A percentile compares a stretch with the other conserved stretches of the same genome.
phyloP scores from a whole-genome alignment of 2,888 invertebrate species.

The Ariolimax columbianus region DNA sequence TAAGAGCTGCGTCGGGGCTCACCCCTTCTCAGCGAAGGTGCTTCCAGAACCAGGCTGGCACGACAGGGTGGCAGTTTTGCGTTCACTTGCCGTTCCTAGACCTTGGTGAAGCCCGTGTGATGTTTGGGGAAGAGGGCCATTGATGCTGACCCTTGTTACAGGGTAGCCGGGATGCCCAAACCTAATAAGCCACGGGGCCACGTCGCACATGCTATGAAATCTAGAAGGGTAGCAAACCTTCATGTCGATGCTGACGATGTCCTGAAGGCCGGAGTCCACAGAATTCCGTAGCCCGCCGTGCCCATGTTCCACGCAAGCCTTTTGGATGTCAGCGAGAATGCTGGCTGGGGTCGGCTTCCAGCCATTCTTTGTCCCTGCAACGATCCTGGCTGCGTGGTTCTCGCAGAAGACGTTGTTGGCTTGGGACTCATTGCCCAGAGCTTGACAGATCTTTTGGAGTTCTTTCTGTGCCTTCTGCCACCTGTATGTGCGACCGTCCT shows the following conservation, averaged over 20 bases:
- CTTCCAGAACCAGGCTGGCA: constrained; percentile 12
- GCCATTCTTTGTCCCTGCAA: neutral
- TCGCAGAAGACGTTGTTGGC: neutral
- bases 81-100: neutral
- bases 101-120: neutral
- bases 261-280: neutral
- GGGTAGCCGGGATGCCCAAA: constrained; percentile 2
- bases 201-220: neutral
- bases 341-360: constrained; percentile 17
- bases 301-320: constrained; percentile 12
- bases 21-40: neutral
- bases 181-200: neutral
- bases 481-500: too few species aligned
- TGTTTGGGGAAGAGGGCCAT: neutral
- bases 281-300: neutral
- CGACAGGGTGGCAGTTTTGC: neutral
- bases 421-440: too few species aligned
- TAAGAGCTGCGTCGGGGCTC: neutral
- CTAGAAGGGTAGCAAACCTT: neutral
- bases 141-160: neutral
- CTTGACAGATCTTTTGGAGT: too few species aligned
- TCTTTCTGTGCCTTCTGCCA: too few species aligned
- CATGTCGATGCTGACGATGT: constrained; percentile 12
- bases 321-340: neutral
- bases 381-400: neutral